These are phyloP conservation scores for Kradibia gibbosae DNA, from an alignment of 1,140 invertebrate genomes.

Conservation along the genomic window DNA sequence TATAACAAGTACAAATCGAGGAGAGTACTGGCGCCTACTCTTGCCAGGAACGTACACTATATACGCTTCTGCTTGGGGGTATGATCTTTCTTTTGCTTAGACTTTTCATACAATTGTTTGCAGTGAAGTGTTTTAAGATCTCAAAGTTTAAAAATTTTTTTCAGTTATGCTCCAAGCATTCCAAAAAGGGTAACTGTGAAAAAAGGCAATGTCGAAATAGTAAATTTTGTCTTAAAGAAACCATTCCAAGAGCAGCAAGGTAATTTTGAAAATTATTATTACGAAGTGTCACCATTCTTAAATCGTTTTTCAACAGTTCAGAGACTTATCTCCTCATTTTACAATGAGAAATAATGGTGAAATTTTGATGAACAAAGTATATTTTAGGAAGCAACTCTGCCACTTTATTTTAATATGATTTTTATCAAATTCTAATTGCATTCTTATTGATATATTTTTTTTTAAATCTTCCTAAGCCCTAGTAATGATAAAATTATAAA, in stretches of 20 bases:
- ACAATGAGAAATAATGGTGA: conserved; percentile 48
- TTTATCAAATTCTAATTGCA: conserved; percentile 19
- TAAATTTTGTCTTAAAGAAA: conserved; percentile 72
- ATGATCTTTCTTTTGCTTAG: conserved; percentile 56
- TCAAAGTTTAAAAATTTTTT: conserved; percentile 33
- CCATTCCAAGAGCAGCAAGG: conserved; percentile 65
- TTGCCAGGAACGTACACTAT: conserved; percentile 86
- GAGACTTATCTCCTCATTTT: conserved; percentile 48
- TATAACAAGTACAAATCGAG: conserved; percentile 81
- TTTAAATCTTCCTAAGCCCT: neutral
- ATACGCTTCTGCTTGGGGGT: conserved; percentile 83
- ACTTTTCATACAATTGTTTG: neutral
- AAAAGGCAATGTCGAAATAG: conserved; percentile 62
- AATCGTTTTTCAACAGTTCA: conserved; percentile 55
- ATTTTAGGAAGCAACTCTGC: conserved; percentile 44
- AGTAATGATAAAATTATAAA: neutral
- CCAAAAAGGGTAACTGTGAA: conserved; percentile 65
- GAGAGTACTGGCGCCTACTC: conserved; percentile 91
- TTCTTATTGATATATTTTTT: conserved; percentile 5
- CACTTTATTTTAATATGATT: conserved; percentile 30
- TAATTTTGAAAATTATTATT: conserved; percentile 65
- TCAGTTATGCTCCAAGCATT: conserved; percentile 69
- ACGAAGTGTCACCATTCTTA: conserved; percentile 60
- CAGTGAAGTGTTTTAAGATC: neutral
- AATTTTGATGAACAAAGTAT: conserved; percentile 38